Base-by-base conservation (phyloP, 2,888 invertebrate species). In the Athalia cordata region DNA sequence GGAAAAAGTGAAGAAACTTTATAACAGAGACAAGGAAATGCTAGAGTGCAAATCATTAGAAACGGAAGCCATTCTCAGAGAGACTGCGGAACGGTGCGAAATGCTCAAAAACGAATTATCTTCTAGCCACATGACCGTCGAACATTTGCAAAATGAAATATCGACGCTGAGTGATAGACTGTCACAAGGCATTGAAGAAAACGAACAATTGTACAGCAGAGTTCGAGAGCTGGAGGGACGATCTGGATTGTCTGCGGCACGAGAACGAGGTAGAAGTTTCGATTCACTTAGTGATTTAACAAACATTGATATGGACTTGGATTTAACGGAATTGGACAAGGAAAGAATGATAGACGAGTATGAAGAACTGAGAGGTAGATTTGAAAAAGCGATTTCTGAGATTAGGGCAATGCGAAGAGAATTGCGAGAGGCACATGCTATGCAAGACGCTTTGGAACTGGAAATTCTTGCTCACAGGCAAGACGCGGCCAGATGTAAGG, bases 391-490 rank as follows among this genome's bases (percentile, higher is more conserved):
- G 0, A 94, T 97, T 15, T 92, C 94, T 82, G 96, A 97, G 91
- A 96, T 97, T 75, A 93, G 95, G 85, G 94, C 95, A 0, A 95
- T 96, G 93, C 96, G 96, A 84, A 93, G 94, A 64, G 96, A 96
- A 86, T 91, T 97, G 0, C 93, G 95, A 47, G 95, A 96, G 82
- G 95, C 96, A 3, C 95, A 96, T 86, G 94, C 94, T 78, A 94
- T 94, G 88, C 95, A 95, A 83, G 96, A 97, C 85, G 95, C 94
- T 84, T 90, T 96, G 57, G 96, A 97, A 87, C 91, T 97, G 77
- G 94, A 95, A n/a, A 95, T 95, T 84, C 93, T 95, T 82, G 94
- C 94, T 77, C 91, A 96, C 72, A 93, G 93, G 80, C 95, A 95
- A 85, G 95, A 95, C 85, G 92, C 96, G 85, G 93, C 93, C 80